Percentiles rank a stretch among this genome's conserved stretches.
phyloP scores from a whole-genome alignment of 2,797 vertebrate species.

The Aythya fuligula region DNA sequence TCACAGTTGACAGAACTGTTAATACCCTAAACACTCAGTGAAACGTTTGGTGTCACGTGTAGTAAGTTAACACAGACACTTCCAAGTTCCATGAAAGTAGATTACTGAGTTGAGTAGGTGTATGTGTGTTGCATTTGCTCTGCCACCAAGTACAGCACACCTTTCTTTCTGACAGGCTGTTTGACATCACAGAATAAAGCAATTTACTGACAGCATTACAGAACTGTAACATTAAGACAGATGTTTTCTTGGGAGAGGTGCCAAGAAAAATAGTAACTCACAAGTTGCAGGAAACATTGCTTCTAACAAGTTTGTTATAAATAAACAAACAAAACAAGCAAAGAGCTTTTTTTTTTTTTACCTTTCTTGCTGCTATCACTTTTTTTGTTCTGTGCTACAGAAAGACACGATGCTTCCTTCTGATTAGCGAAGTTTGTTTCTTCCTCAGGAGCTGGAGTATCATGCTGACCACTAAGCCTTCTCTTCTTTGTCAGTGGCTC shows the following conservation, averaged over 20 bases:
- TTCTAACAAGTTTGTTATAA: background rate
- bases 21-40: background rate
- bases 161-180: too few species aligned
- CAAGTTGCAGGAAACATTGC: background rate
- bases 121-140: background rate
- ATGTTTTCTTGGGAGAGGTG: background rate
- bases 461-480: conserved; percentile 74
- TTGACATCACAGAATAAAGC: background rate
- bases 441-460: conserved; percentile 9
- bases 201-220: background rate
- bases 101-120: background rate
- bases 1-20: background rate
- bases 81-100: background rate
- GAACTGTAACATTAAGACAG: background rate
- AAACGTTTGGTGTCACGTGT: background rate
- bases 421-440: background rate
- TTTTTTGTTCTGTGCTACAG: conserved; percentile 11
- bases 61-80: background rate
- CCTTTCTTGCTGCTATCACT: conserved; percentile 7
- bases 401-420: background rate
- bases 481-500: conserved; percentile 85
- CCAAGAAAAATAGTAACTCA: background rate
- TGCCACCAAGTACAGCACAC: background rate
- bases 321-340: background rate
- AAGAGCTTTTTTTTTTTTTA: background rate